Base-by-base conservation (phyloP, 2,113 vertebrate species). In the Neolamprologus fasciatus region DNA sequence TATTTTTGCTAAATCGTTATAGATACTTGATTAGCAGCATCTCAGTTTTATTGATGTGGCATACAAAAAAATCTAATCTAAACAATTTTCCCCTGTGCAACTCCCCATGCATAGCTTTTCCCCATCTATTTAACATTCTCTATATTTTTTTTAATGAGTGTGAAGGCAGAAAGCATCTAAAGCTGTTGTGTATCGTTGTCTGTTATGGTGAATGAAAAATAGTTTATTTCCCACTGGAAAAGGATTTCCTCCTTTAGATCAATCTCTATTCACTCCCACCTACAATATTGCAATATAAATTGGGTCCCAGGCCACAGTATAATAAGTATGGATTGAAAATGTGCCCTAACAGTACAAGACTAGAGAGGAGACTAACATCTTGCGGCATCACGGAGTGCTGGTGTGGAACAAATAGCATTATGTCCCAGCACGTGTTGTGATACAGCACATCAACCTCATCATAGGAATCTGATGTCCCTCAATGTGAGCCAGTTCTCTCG, bases 351-450 rank as follows among this genome's bases (percentile, higher is more conserved):
- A 88, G 54, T 63, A 82, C 71, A 37, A 84, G 84, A 84, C 91
- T 13, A 33, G 86, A 90, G 87, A 93, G 82, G 58, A 83, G 88
- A 90, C 91, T 57, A 94, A 92, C 94, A 94, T 95, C 92, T 94
- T 94, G 93, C 82, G 53, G 86, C 86, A 89, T 92, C 87, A 63
- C 86, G 23, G 89, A 63, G 94, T 89, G 91, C 81, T 82, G 92
- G 90, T 85, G 94, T 95, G 94, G 91, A 95, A 94, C 90, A 94
- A 95, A 95, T 91, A 91, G 91, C 94, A 91, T 94, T 94, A 92
- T 94, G 93, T 94, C 88, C 35, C 92, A 88, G 88, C 90, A 90
- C 45, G 87, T 92, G 92, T 93, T 91, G 86, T 80, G 93, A 94
- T 94, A 93, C 94, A 92, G 93, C 86, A 94, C 91, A 95, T 95